Percentiles rank a stretch among this genome's conserved stretches.
Conservation (phyloP, 2,888 invertebrate genomes). For the Metacarcinus magister region DNA sequence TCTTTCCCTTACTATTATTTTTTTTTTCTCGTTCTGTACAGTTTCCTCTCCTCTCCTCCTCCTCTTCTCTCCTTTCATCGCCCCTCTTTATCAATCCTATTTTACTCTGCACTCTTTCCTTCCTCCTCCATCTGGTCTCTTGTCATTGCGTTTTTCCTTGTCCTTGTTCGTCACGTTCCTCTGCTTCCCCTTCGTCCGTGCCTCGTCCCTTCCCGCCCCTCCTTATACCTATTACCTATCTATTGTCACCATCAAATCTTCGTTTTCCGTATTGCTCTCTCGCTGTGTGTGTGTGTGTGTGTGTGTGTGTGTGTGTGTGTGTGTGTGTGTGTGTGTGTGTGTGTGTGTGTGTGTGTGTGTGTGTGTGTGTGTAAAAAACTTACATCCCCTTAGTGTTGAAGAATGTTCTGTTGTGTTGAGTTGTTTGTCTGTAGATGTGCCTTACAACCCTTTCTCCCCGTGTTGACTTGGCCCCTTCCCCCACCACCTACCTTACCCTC, state of each 20-base stretch:
- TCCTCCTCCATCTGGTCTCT: neutral
- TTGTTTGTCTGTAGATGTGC: too few relatives aligned
- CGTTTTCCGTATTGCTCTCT: neutral
- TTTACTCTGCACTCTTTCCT: neutral
- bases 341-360: too few relatives aligned
- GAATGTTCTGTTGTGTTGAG: too few relatives aligned
- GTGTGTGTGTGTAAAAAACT: too few relatives aligned
- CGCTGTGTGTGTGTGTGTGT: constrained; percentile 39
- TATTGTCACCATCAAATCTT: neutral
- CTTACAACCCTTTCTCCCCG: too few relatives aligned
- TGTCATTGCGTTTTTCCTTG: neutral
- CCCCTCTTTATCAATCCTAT: neutral
- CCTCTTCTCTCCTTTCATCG: neutral
- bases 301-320: constrained; percentile 39
- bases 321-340: constrained; percentile 28
- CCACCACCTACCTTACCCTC: too few relatives aligned
- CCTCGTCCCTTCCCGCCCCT: neutral
- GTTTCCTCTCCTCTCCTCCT: neutral
- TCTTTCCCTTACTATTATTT: neutral
- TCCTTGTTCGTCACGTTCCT: neutral
- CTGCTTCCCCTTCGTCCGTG: neutral
- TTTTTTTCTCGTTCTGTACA: neutral
- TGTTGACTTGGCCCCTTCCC: too few relatives aligned
- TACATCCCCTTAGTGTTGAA: too few relatives aligned
- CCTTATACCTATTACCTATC: neutral